Evolutionary conservation across 2,888 invertebrate species (phyloP), one percentile per base, ranked within the genome.

Genomic region (Helleia helle): DNA sequence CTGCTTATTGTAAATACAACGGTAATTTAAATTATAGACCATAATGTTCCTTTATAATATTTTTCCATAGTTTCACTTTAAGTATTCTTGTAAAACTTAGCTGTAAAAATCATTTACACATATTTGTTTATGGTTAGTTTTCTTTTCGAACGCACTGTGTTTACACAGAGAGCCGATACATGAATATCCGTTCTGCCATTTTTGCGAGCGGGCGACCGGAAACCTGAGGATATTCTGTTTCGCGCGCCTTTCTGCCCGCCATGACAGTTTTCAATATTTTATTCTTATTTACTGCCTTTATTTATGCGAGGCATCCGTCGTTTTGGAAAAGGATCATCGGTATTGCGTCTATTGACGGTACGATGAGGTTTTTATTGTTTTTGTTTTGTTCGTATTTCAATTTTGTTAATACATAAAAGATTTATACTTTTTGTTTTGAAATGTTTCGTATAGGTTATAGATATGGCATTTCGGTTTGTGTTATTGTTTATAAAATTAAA

Each of bases 241-340:
- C 77, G 70, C 74, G 70, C 72, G 71, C 73, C 69, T 75, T 75
- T 77, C 74, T 75, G 59, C 67, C 68, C 71, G 70, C 74, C 70
- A 68, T 77, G 84, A 83, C 84, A 79, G 61, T 84, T 81, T 79
- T 71, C 84, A 75, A 84, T 84, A 84, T 83, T 81, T 83, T 54
- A 79, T 75, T 74, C 73, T 83, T 84, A 84, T 84, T 84, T 83
- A 84, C 75, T 65, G 79, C 69, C 58, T 74, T 84, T 83, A 83
- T 83, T 81, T 83, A 80, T 84, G 76, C 69, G 62, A 52, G 52
- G 63, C 62, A 73, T 81, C 79, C 77, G 77, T 79, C 52, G 62
- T 30, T 36, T 44, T 34, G 43, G 42, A 47, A 46, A 17, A 25
- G 37, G 31, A 28, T 36, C 38, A 29, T 42, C 42, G 38, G 43